Percentiles rank a stretch among this genome's conserved stretches.
Evolutionary conservation across 2,797 vertebrate genomes (phyloP).

Genomic region (Moxostoma hubbsi): DNA sequence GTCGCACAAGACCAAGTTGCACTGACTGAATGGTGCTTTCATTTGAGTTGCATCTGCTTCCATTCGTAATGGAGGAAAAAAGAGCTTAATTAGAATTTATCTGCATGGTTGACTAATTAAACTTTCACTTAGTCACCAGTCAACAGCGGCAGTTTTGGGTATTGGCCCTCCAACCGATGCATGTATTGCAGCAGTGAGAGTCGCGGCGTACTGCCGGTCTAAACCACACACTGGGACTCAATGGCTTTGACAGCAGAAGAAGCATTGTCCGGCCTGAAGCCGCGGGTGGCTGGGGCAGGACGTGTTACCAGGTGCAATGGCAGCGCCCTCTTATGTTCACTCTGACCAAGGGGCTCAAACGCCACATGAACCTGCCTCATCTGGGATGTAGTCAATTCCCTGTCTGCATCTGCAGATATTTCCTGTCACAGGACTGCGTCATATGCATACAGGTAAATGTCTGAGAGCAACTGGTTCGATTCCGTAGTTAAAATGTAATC

Average conservation of each 20-base stretch:
- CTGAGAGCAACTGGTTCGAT: background rate
- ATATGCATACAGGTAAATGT: conserved; percentile 16
- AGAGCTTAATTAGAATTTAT: background rate
- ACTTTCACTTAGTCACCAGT: conserved; percentile 23
- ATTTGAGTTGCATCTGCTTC: background rate
- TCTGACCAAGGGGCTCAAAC: conserved; percentile 80
- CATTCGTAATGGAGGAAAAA: conserved; percentile 8
- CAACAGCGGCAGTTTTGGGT: background rate
- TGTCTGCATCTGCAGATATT: conserved; percentile 2
- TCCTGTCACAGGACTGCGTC: background rate
- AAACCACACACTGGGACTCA: conserved; percentile 20
- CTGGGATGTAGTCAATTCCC: conserved; percentile 53
- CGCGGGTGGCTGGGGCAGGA: conserved; percentile 72
- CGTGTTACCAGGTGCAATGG: conserved; percentile 82
- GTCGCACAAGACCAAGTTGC: conserved; percentile 55
- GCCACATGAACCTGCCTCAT: conserved; percentile 69
- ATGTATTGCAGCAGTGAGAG: conserved; percentile 15
- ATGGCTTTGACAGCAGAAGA: conserved; percentile 35
- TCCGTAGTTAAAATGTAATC: background rate
- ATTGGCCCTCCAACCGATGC: conserved; percentile 8
- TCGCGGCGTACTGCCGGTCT: conserved; percentile 17
- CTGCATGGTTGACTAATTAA: conserved; percentile 17
- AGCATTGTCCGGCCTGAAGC: conserved; percentile 71
- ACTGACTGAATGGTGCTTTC: background rate
- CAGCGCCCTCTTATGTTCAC: conserved; percentile 89